Conservation (phyloP, 2,113 vertebrate genomes). For the Zootoca vivipara region DNA sequence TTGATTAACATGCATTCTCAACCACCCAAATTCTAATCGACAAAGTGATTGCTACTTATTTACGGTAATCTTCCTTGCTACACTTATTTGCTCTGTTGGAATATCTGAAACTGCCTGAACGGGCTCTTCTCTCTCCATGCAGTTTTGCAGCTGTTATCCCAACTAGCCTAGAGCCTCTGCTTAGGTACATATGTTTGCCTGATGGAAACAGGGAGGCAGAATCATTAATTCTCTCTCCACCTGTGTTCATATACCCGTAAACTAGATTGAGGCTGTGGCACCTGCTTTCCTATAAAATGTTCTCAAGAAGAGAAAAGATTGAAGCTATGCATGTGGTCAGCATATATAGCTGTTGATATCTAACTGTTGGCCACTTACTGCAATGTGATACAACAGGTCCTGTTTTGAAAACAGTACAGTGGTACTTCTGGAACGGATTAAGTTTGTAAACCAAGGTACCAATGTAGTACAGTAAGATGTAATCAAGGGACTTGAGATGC, state of each 20-base stretch:
- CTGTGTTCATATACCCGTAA: neutral
- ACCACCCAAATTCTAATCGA: neutral
- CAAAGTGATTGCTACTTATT: neutral
- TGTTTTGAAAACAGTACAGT: neutral
- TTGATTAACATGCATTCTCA: neutral
- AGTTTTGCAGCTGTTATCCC: neutral
- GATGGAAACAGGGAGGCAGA: neutral
- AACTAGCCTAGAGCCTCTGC: neutral
- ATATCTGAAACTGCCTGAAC: neutral
- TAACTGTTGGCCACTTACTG: neutral
- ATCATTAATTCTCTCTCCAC: neutral
- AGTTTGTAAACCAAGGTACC: no score
- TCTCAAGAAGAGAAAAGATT: neutral
- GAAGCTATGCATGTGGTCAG: neutral
- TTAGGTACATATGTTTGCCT: neutral
- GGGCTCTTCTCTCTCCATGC: neutral
- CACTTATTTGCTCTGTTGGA: neutral
- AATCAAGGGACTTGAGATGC: neutral
- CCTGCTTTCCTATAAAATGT: neutral
- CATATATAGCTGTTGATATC: neutral
- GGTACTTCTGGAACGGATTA: no score
- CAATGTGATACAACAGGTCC: neutral
- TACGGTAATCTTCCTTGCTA: neutral
- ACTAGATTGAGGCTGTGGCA: neutral
- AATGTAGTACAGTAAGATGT: neutral